Percentiles rank a stretch among this genome's conserved stretches.
phyloP scores from a whole-genome alignment of 2,113 vertebrate genomes.

The Chiloscyllium plagiosum region DNA sequence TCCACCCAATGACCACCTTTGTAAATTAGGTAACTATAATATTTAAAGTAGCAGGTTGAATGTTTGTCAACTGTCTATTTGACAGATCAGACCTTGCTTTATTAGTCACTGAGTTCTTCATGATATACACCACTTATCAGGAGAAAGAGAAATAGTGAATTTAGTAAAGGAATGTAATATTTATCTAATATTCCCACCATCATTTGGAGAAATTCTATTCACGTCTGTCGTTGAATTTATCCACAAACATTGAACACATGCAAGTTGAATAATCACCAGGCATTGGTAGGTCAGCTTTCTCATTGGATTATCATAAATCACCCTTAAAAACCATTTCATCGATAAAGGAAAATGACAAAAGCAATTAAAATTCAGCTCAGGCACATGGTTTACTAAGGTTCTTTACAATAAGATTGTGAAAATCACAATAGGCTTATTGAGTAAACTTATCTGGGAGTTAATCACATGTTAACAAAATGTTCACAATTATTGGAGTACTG shows the following conservation, averaged over 20 bases:
- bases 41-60: neutral
- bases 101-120: neutral
- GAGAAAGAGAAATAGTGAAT: neutral
- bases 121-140: neutral
- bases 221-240: neutral
- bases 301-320: neutral
- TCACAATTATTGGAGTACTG: neutral
- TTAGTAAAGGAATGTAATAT: neutral
- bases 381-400: neutral
- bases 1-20: too few species aligned
- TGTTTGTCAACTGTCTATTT: neutral
- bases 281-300: neutral
- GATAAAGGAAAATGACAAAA: neutral
- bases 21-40: too few species aligned
- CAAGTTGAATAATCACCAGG: neutral
- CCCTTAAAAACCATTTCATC: neutral
- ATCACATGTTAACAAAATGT: too few species aligned
- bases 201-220: neutral
- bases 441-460: neutral
- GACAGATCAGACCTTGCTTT: neutral
- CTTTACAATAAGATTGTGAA: neutral
- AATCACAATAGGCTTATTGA: neutral
- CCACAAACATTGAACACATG: neutral
- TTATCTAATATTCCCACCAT: neutral
- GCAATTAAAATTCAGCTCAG: neutral